A percentile compares a stretch with the other conserved stretches of the same genome.
Evolutionary conservation across 2,797 vertebrate genomes (phyloP).

Genomic region (Sitta carolinensis): DNA sequence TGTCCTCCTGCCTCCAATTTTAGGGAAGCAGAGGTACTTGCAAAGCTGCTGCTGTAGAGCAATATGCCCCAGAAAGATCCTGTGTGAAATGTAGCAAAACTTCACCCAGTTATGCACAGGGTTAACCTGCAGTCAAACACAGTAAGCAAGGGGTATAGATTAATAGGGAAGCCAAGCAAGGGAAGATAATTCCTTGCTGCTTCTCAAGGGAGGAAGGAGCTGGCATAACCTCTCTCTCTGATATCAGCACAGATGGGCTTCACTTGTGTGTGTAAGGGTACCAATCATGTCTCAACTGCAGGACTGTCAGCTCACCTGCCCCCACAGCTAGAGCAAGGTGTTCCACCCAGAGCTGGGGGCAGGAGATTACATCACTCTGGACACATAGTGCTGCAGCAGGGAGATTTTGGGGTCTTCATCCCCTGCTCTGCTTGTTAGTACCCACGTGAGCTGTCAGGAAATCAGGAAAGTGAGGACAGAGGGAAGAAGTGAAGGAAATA

Average conservation of each 20-base stretch:
- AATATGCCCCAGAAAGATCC: not conserved
- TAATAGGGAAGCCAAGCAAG: not conserved
- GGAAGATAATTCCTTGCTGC: not conserved
- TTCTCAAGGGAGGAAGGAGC: not conserved
- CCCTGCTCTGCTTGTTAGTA: fast-evolving
- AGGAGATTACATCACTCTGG: not conserved
- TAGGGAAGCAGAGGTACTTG: not conserved
- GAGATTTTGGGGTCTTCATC: not conserved
- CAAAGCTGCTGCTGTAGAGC: not conserved
- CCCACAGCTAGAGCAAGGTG: not conserved
- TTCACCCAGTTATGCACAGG: not conserved
- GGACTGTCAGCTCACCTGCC: not conserved
- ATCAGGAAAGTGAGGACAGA: not conserved
- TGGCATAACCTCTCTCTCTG: not conserved
- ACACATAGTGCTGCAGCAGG: fast-evolving
- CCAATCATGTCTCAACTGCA: not conserved
- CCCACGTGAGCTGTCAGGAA: not conserved
- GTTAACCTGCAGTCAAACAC: not conserved
- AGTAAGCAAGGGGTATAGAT: not conserved
- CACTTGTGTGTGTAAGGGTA: not conserved
- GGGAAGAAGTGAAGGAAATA: not conserved
- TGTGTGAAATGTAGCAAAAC: not conserved
- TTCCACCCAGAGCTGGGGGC: not conserved
- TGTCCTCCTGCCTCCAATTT: not conserved
- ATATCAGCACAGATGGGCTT: not conserved